These are phyloP conservation scores for Forbesichthys papilliferus DNA, from an alignment of 2,113 vertebrate genomes.

Conservation along the genomic window DNA sequence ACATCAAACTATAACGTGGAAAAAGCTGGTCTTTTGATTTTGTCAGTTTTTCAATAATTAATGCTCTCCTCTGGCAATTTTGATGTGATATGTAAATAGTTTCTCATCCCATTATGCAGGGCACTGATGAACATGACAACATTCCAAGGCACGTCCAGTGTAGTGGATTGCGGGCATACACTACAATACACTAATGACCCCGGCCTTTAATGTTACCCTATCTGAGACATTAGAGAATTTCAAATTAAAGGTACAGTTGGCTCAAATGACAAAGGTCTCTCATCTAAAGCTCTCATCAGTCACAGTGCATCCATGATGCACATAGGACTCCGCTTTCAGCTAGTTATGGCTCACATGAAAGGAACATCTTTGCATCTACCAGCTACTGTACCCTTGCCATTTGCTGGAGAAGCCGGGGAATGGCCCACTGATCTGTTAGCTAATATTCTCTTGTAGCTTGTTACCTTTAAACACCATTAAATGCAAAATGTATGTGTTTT, in stretches of 20 bases:
- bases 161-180: conserved; percentile 46
- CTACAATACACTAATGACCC: conserved; percentile 71
- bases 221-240: conserved; percentile 76
- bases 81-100: conserved; percentile 76
- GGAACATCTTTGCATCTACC: conserved; percentile 68
- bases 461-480: conserved; percentile 74
- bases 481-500: conserved; percentile 69
- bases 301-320: conserved; percentile 58
- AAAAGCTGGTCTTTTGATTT: conserved; percentile 69
- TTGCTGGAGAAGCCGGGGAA: conserved; percentile 64
- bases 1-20: conserved; percentile 65
- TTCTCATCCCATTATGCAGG: conserved; percentile 68
- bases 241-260: conserved; percentile 79
- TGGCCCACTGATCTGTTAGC: conserved; percentile 41
- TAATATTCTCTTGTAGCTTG: conserved; percentile 62
- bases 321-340: conserved; percentile 62
- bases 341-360: conserved; percentile 78
- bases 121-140: conserved; percentile 70
- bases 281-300: conserved; percentile 67
- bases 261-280: conserved; percentile 57
- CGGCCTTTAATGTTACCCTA: conserved; percentile 59
- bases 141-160: conserved; percentile 68
- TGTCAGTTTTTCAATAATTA: conserved; percentile 76
- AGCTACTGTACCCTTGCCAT: conserved; percentile 64
- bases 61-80: conserved; percentile 71